Base-by-base conservation (phyloP, 2,797 vertebrate species). In the Myiotriccus ornatus region DNA sequence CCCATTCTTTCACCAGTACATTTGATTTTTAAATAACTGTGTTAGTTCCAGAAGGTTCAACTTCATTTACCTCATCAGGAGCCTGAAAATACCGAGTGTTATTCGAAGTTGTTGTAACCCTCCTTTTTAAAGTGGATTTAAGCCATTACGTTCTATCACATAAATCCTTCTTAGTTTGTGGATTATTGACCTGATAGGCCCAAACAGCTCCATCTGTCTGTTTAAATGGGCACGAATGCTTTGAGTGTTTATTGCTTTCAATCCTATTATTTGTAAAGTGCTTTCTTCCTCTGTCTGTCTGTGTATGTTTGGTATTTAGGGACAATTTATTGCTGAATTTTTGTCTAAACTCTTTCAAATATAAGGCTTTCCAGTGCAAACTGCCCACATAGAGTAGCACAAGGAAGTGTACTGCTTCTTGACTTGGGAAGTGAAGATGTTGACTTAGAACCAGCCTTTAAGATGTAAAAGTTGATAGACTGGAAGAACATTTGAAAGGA, bases 141-240 rank as follows among this genome's bases (percentile, higher is more conserved):
- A 89, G 56, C 91, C 90, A 75, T 89, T 93, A 73, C 0, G 1
- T 46, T 71, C 84, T 90, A 90, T 95, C 91, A 92, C 70, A 69
- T 75, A 97, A 96, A 96, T 93, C 92, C 94, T 89, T 88, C 94
- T 95, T 91, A 96, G 89, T 52, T 86, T 60, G 60, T 80, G 93
- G 94, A 96, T 96, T 96, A 96, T 47, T 97, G 90, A 93, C 79
- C 79, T 69, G 82, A 89, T 88, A 88, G 89, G 44, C 60, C 62
- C 86, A 88, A 96, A 91, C 39, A 84, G 50, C 52, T 93, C 75
- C 79, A 87, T 95, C 95, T 97, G 92, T 87, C 85, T 64, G 49
- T 77, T 88, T 85, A 94, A 96, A 95, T 57, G 47, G 69, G 43
- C 71, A 88, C 0, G 2, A 78, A 68, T 77, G 91, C 64, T 56